Conservation (phyloP, 2,113 vertebrate species). For the Eleginops maclovinus region DNA sequence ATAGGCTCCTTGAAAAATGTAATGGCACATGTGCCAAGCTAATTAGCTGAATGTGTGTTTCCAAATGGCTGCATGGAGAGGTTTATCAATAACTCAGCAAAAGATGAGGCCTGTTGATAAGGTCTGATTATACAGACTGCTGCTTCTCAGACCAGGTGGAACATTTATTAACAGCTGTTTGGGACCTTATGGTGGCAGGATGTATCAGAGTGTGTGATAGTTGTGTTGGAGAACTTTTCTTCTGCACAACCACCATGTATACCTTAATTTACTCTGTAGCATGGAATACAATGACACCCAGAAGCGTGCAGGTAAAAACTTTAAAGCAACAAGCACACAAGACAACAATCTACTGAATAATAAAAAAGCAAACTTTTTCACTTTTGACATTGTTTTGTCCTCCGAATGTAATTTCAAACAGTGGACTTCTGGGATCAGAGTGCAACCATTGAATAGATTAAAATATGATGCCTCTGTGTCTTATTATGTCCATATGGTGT, state of each 20-base stretch:
- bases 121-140: conserved; percentile 16
- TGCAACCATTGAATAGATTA: conserved; percentile 7
- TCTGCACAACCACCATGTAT: neutral
- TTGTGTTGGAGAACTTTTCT: neutral
- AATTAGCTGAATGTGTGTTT: conserved; percentile 24
- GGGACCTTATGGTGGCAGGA: conserved; percentile 5
- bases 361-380: conserved; percentile 1
- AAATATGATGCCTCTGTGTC: conserved; percentile 22
- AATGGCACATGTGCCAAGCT: conserved; percentile 31
- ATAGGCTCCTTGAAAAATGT: conserved; percentile 23
- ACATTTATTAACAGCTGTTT: conserved; percentile 17
- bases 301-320: neutral
- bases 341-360: neutral
- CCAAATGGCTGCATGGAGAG: neutral
- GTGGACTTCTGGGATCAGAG: neutral
- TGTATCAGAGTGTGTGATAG: neutral
- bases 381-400: conserved; percentile 8
- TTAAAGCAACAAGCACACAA: neutral
- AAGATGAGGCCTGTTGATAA: neutral
- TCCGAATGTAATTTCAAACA: conserved; percentile 24
- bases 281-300: neutral
- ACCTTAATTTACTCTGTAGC: neutral
- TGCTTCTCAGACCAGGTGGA: neutral
- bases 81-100: neutral
- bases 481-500: conserved; percentile 18